Conservation (phyloP, 2,797 vertebrate species). For the Syndactyla subalaris region DNA sequence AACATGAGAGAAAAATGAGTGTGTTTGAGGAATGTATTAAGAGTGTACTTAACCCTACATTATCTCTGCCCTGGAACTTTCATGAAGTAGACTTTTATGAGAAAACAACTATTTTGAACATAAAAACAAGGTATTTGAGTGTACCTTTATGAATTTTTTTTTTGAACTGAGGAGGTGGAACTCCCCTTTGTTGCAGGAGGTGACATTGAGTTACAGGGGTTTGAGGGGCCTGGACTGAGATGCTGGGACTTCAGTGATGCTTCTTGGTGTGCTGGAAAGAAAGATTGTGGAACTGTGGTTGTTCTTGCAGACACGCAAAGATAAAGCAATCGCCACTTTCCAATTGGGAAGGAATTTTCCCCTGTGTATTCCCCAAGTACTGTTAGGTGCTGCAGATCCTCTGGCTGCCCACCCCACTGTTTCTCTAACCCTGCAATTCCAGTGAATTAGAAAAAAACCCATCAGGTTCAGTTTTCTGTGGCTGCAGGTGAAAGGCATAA, state of each 20-base stretch:
- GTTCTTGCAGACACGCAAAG: not conserved
- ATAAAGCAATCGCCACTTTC: not conserved
- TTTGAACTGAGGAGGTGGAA: not conserved
- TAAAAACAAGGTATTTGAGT: not conserved
- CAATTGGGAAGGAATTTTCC: not conserved
- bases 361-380: not conserved
- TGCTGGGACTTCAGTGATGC: not conserved
- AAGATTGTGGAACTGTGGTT: not conserved
- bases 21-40: not conserved
- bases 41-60: not conserved
- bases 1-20: not conserved
- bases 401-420: not conserved
- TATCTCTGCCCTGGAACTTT: not conserved
- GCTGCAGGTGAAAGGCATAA: not conserved
- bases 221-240: not conserved
- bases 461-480: not conserved
- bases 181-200: not conserved
- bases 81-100: not conserved
- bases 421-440: not conserved
- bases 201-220: not conserved
- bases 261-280: not conserved
- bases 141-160: not conserved
- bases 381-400: not conserved
- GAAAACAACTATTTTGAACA: not conserved
- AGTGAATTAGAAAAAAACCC: fast-evolving